A percentile compares a stretch with the other conserved stretches of the same genome.
Conservation (phyloP, 2,888 invertebrate species). For the Sminthurinus aureus region DNA sequence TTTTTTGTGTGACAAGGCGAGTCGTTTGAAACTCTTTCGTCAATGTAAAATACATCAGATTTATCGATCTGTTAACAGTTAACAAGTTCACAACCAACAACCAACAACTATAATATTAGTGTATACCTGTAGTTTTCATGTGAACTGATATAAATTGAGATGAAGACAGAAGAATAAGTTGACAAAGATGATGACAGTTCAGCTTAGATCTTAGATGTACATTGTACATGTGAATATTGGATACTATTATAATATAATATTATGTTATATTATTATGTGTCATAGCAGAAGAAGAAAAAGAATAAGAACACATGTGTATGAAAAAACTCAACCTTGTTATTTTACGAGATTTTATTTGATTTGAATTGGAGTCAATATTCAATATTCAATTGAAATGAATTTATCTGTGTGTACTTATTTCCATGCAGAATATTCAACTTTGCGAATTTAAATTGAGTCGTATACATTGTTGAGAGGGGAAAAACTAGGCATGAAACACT, state of each 20-base stretch:
- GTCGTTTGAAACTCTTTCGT: not conserved
- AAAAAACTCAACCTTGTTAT: too few species aligned
- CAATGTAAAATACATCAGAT: constrained; percentile 17
- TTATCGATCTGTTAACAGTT: constrained; percentile 11
- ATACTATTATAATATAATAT: too few species aligned
- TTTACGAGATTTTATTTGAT: too few species aligned
- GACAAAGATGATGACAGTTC: not conserved
- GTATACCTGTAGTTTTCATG: not conserved
- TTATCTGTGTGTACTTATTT: too few species aligned
- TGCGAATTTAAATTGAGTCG: not conserved
- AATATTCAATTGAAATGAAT: too few species aligned
- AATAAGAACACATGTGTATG: too few species aligned
- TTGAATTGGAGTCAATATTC: too few species aligned
- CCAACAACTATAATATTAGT: not conserved
- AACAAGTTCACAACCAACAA: not conserved
- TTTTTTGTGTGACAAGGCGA: constrained; percentile 8
- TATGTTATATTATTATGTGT: too few species aligned
- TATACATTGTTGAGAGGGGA: not conserved
- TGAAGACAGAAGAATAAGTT: constrained; percentile 2
- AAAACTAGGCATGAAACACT: not conserved
- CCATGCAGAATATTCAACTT: too few species aligned
- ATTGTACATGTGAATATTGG: too few species aligned
- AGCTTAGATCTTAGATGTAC: too few species aligned
- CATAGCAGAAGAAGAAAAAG: too few species aligned
- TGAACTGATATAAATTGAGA: constrained; percentile 6